Conservation (phyloP, 1,140 invertebrate genomes). For the Heliconius eleuchia region DNA sequence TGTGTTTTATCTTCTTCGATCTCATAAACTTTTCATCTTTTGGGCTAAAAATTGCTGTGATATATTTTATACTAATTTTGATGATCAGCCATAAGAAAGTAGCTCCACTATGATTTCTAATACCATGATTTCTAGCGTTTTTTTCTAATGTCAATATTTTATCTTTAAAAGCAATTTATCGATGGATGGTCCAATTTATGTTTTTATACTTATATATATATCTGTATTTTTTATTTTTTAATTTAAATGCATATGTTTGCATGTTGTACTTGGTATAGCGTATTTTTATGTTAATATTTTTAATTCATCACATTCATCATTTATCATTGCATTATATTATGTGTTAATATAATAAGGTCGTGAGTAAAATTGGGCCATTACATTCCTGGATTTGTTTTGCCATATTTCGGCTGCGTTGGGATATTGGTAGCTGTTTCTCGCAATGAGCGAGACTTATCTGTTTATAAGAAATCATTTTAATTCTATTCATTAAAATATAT, state of each 20-base stretch:
- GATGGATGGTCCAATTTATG: conserved; percentile 58
- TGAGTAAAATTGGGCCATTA: conserved; percentile 54
- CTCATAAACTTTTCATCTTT: conserved; percentile 57
- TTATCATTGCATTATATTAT: conserved; percentile 13
- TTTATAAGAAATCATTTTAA: conserved; percentile 77
- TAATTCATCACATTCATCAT: conserved; percentile 16
- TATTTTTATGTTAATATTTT: background rate
- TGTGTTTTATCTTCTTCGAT: conserved; percentile 61
- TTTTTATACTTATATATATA: conserved; percentile 19
- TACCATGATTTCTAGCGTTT: conserved; percentile 55
- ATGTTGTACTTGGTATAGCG: background rate
- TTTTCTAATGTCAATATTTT: conserved; percentile 56
- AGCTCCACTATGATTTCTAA: conserved; percentile 47
- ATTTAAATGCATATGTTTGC: conserved; percentile 10
- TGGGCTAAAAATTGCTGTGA: conserved; percentile 79
- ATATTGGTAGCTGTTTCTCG: conserved; percentile 71
- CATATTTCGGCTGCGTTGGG: conserved; percentile 68
- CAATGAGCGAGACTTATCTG: conserved; percentile 66
- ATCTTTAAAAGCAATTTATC: conserved; percentile 45
- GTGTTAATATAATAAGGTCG: background rate
- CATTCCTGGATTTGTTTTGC: conserved; percentile 52
- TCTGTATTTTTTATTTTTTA: conserved; percentile 4
- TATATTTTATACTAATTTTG: conserved; percentile 78
- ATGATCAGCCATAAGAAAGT: conserved; percentile 59
- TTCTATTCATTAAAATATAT: conserved; percentile 74